Evolutionary conservation across 2,797 vertebrate species (phyloP).

Genomic region (Anguilla megastoma): DNA sequence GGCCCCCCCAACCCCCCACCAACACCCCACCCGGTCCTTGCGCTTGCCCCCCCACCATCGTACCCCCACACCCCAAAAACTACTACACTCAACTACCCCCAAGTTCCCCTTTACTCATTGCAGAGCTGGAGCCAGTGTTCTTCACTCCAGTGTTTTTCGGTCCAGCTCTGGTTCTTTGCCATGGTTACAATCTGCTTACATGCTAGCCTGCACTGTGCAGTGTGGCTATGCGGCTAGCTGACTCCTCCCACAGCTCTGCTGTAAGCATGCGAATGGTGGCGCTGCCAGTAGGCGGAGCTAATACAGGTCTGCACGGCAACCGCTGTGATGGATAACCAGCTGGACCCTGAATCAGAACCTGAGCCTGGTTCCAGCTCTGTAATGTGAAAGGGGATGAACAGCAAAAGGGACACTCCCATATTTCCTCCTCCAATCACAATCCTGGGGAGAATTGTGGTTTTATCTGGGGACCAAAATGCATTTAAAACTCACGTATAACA

Average conservation of each 20-base stretch:
- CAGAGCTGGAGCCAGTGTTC: background rate
- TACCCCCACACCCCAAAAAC: constrained; percentile 51
- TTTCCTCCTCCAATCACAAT: background rate
- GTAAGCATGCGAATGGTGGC: background rate
- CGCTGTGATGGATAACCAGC: background rate
- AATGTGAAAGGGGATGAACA: background rate
- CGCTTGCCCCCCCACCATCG: constrained; percentile 50
- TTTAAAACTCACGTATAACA: background rate
- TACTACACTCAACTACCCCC: constrained; percentile 55
- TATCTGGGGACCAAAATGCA: background rate
- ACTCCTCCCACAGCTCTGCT: constrained; percentile 30
- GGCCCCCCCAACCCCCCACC: constrained; percentile 49
- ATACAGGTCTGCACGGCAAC: background rate
- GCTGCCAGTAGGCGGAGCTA: background rate
- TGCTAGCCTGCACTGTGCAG: background rate
- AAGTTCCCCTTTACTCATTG: background rate
- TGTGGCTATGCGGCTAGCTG: constrained; percentile 7
- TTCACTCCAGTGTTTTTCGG: background rate
- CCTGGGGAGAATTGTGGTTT: background rate
- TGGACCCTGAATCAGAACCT: background rate
- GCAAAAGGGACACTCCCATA: background rate
- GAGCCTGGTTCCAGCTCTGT: background rate
- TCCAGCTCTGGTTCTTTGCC: background rate
- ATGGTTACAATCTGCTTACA: background rate
- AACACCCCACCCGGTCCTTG: constrained; percentile 54